Base-by-base conservation (phyloP, 2,888 invertebrate genomes). In the Agapostemon virescens region DNA sequence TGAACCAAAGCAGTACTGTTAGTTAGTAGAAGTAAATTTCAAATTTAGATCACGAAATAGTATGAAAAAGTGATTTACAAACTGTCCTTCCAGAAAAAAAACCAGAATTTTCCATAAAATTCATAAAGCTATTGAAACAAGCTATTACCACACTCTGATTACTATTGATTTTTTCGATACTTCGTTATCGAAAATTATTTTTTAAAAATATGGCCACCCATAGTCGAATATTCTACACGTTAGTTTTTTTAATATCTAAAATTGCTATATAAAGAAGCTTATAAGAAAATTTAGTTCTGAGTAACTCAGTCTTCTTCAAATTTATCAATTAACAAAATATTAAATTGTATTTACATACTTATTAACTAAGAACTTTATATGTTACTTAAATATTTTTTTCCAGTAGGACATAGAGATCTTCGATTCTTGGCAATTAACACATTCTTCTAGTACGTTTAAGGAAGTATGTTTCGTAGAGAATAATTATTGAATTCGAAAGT, bases 221-320 rank as follows among this genome's bases (percentile, higher is more conserved):
- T 13, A 55, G 15, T 23, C 26, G 26, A 26, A 26, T 13, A 55
- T 6, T 55, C 55, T 26, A 23, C 15, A 49, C 0, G 23, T 3
- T 6, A 42, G 4, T 13, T 45, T 67, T 26, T 40, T 67, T 9
- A 61, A 52, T 6, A 20, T 63, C 52, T 63, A 69, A 45, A 52
- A 45, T 13, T 66, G 55, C 13, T 2, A 4, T 30, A 26, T 45
- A n/a, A 66, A 38, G 5, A 36, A 26, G 17, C 7, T 17, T 45
- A 30, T 55, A 23, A 66, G 20, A n/a, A 61, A 40, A 61, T 33
- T 70, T 52, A 23, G 63, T 74, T 66, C 64, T 55, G 30, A 71
- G 20, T 26, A 42, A 61, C 74, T 81, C 81, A 81, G 81, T 81
- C 81, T 81, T 77, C 20, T 49, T 55, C 36, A 63, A 71, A n/a